Evolutionary conservation across 2,888 invertebrate genomes (phyloP).

Genomic region (Panopea generosa): DNA sequence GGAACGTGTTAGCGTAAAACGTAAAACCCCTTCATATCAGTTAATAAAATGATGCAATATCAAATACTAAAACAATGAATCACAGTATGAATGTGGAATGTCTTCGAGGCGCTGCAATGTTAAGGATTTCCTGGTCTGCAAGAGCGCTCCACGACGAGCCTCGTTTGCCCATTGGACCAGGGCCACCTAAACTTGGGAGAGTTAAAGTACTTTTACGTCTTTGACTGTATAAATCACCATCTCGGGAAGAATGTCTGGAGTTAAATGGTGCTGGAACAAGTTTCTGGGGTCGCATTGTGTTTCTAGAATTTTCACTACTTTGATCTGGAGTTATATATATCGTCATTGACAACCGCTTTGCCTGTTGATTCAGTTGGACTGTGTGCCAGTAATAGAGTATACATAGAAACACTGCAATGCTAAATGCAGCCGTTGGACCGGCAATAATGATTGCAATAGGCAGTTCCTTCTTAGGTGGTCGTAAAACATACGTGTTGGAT

Average conservation of each 20-base stretch:
- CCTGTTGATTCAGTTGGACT: constrained; percentile 73
- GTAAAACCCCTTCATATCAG: too few relatives aligned
- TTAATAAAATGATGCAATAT: too few relatives aligned
- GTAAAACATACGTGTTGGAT: not conserved
- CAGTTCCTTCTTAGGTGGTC: constrained; percentile 58
- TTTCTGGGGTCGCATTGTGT: constrained; percentile 14
- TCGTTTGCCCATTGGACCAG: constrained; percentile 48
- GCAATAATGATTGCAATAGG: constrained; percentile 78
- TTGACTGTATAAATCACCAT: constrained; percentile 9
- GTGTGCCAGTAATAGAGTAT: constrained; percentile 78
- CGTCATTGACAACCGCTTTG: constrained; percentile 65
- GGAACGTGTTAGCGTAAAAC: too few relatives aligned
- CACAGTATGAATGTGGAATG: constrained; percentile 78
- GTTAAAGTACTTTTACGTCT: constrained; percentile 50
- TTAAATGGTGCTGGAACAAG: constrained; percentile 11
- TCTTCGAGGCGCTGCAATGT: constrained; percentile 70
- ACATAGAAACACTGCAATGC: constrained; percentile 76
- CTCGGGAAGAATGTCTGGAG: constrained; percentile 10
- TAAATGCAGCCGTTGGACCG: constrained; percentile 75
- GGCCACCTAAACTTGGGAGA: constrained; percentile 41
- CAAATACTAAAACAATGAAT: constrained; percentile 11
- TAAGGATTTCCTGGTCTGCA: constrained; percentile 78
- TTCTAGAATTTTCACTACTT: constrained; percentile 24
- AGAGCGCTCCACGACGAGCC: constrained; percentile 69
- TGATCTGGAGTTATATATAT: constrained; percentile 41